Conservation (phyloP, 1,140 invertebrate genomes). For the Catajapyx aquilonaris region DNA sequence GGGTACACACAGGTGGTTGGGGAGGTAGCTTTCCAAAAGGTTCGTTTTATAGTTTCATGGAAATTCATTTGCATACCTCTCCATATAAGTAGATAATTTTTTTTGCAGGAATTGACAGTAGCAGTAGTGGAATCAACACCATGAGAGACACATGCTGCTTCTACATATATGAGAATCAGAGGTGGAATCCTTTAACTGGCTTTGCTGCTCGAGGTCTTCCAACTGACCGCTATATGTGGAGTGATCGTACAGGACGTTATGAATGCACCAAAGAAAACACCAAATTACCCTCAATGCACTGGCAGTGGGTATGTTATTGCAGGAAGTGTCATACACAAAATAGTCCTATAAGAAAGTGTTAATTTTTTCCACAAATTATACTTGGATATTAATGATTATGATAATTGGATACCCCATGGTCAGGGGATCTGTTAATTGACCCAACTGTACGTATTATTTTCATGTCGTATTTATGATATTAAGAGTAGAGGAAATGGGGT, state of each 20-base stretch:
- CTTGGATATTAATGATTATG: no score
- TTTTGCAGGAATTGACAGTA: slow-evolving; percentile 32
- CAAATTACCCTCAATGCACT: slow-evolving; percentile 61
- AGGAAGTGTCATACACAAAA: slow-evolving; percentile 1
- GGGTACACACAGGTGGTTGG: slow-evolving; percentile 70
- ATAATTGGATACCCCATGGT: no score
- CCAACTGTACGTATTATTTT: no score
- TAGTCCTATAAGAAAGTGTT: not conserved
- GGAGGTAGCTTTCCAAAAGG: slow-evolving; percentile 29
- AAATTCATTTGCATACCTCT: slow-evolving; percentile 6
- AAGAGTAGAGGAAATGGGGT: no score
- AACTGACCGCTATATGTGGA: slow-evolving; percentile 77
- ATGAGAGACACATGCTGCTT: slow-evolving; percentile 67
- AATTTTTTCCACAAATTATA: no score
- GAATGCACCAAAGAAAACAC: slow-evolving; percentile 64
- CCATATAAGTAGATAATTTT: slow-evolving; percentile 3
- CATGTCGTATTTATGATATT: no score
- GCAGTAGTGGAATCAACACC: slow-evolving; percentile 42
- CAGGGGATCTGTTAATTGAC: no score
- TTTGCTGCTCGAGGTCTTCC: slow-evolving; percentile 65
- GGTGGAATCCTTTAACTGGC: slow-evolving; percentile 78
- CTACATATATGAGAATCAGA: slow-evolving; percentile 80
- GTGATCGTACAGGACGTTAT: slow-evolving; percentile 56
- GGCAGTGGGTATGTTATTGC: slow-evolving; percentile 51
- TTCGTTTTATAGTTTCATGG: slow-evolving; percentile 6